Base-by-base conservation (phyloP, 2,888 invertebrate species). In the Apotomis betuletana region DNA sequence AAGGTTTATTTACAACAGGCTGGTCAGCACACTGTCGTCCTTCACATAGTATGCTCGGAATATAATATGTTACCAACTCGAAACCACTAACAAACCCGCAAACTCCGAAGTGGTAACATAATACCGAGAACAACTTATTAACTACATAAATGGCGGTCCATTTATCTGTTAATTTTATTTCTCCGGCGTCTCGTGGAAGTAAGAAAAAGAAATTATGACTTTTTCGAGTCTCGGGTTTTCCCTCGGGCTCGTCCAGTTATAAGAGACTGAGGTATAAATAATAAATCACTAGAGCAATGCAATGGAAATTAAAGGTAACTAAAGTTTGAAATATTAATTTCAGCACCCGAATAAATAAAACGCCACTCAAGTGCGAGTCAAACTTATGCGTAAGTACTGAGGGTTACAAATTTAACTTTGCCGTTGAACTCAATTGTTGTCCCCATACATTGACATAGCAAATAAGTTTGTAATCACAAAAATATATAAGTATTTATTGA, bases 31-130 rank as follows among this genome's bases (percentile, higher is more conserved):
- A 27, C 27, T 27, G 27, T 27, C 27, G 27, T 27, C 27, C 27
- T 27, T 27, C 27, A 15, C 15, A 27, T 27, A 1, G 27, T 27
- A 27, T 2, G 27, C 27, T 27, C 27, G 27, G 27, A 27, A 27
- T 27, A 70, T 68, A 57, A 69, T 63, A 61, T 41, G 74, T 80
- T 76, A 74, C 54, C 55, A 72, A 62, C 77, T 78, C 73, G 75
- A 77, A 81, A 79, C 79, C 54, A 79, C 78, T 78, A 81, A 78
- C 74, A 77, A 80, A 81, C 79, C 84, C 79, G 55, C 44, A 60
- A 75, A 78, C 78, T 72, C 69, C 64, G 69, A 69, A 75, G 74
- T 74, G 74, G 75, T 70, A 75, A 79, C 78, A 77, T 75, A 77
- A 77, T 78, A 77, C 73, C 27, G 27, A 27, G 27, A 70, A 75